These are phyloP conservation scores for Prosopocoilus inquinatus DNA, from an alignment of 2,888 invertebrate genomes.

Conservation along the genomic window DNA sequence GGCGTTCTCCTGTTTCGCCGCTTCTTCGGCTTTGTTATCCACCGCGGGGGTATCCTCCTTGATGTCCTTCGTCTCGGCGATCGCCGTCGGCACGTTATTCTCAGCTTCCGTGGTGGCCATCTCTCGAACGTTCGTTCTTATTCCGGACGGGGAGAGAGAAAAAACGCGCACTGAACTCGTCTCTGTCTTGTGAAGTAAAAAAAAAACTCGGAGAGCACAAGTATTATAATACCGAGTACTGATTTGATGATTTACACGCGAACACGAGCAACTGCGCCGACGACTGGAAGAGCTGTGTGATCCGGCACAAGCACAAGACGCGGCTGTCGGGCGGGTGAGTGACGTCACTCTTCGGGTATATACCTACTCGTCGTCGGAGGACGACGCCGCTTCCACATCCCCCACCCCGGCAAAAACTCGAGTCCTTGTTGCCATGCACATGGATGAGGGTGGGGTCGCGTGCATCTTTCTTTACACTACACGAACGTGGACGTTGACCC, in stretches of 20 bases:
- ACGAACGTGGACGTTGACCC: constrained; percentile 21
- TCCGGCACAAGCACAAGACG: constrained; percentile 22
- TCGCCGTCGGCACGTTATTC: constrained; percentile 64
- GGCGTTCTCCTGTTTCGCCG: constrained; percentile 51
- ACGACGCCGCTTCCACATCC: constrained; percentile 33
- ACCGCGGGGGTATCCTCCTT: constrained; percentile 53
- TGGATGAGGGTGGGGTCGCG: constrained; percentile 30
- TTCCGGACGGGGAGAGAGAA: constrained; percentile 25
- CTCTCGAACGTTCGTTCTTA: constrained; percentile 35
- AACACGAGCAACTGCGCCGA: constrained; percentile 25
- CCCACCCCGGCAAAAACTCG: constrained; percentile 32
- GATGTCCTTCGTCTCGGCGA: constrained; percentile 56
- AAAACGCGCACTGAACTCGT: constrained; percentile 26
- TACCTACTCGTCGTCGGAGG: background rate
- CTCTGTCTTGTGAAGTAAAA: too few species aligned
- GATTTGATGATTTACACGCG: background rate
- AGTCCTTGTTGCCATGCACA: constrained; percentile 44
- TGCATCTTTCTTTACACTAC: constrained; percentile 16
- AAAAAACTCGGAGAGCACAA: constrained; percentile 23
- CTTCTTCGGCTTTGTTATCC: constrained; percentile 47
- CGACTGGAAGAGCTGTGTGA: constrained; percentile 23
- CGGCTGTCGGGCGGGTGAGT: constrained; percentile 26
- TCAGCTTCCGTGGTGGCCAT: constrained; percentile 80
- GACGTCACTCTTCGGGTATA: constrained; percentile 28
- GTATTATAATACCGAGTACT: too few species aligned